Base-by-base conservation (phyloP, 2,888 invertebrate genomes). In the Blera fallax region DNA sequence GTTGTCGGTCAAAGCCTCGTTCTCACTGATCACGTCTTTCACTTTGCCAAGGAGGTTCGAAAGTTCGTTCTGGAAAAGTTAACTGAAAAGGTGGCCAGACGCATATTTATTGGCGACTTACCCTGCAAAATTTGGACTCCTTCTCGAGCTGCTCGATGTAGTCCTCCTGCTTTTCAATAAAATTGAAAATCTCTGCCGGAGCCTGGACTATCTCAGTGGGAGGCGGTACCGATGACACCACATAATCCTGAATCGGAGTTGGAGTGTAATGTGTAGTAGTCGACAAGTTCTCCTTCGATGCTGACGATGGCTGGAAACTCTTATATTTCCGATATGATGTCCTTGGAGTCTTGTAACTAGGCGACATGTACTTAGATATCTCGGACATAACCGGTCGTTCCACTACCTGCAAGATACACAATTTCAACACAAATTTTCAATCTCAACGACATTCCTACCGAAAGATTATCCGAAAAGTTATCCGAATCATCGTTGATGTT, bases 141-240 rank as follows among this genome's bases (percentile, higher is more conserved):
- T 95, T 94, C 90, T 97, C 97, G 64, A 97, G 91, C 90, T 97
- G 97, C 87, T 97, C 96, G 62, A 97, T 97, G 89, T 97, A 97
- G 88, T 96, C 96, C 89, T 97, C 97, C 89, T 97, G 97, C 87
- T 96, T 95, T 91, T 97, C 96, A 58, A 97, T 96, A 89, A 96
- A 97, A 88, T 95, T 94, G 91, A 96, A 94, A 52, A 97, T 93
- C 90, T 97, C 97, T 11, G 95, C 90, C 88, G 95, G 92, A 88
- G 94, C 88, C 91, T 93, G 54, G 89, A 93, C 56, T 90, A 90
- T 87, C 89, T 91, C 89, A 90, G 88, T 27, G 91, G 52, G 87
- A 77, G 29, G 88, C 90, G 94, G 90, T 89, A 93, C 70, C 48
- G 87, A 27, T 6, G 87, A 11, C 0, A 62, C 69, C n/a, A 69